Evolutionary conservation across 2,797 vertebrate species (phyloP), one percentile per base, ranked within the genome.

Genomic region (Aldrovandia affinis): DNA sequence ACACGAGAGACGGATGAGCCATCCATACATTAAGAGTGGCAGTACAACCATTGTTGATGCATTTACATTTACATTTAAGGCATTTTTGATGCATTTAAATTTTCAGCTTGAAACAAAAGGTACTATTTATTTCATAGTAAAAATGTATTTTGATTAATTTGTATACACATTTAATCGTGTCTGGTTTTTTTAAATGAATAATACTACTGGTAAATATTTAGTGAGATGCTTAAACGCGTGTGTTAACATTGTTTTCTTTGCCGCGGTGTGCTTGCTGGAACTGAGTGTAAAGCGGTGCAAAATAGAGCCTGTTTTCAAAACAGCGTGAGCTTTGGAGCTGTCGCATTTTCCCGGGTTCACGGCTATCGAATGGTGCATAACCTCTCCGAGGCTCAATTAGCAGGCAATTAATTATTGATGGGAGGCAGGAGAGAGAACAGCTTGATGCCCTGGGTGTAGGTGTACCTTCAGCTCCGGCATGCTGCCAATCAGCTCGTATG

Each of bases 401-500:
- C 92, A 92, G 80, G 30, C 65, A 81, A 92, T 97, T 78, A 95
- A 97, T 97, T 93, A 97, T 97, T 95, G 12, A 96, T 86, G 83
- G 39, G 42, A 9, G 42, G 73, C 73, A 77, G 22, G 73, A 86
- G 83, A 47, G 70, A 57, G 52, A 75, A 36, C 52, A 54, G 50
- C n/a, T 3, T 28, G 73, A 42, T 77, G 73, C n/a, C 73, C 42
- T 77, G 22, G 7, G 22, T 77, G 50, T 3, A 2, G 84, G 83
- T 50, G 79, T 96, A 99, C 98, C 98, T 99, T 99, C 91, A 99
- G 95, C 93, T 99, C 98, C 0, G 98, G 97, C 98, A 99, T 99
- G 96, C 97, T 98, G 95, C 96, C 93, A 84, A 99, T 99, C 92
- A 99, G 96, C 91, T 99, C 93, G 2, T 98, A 99, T 83, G 98